Evolutionary conservation across 1,140 invertebrate species (phyloP).

Genomic region (Delia radicum): DNA sequence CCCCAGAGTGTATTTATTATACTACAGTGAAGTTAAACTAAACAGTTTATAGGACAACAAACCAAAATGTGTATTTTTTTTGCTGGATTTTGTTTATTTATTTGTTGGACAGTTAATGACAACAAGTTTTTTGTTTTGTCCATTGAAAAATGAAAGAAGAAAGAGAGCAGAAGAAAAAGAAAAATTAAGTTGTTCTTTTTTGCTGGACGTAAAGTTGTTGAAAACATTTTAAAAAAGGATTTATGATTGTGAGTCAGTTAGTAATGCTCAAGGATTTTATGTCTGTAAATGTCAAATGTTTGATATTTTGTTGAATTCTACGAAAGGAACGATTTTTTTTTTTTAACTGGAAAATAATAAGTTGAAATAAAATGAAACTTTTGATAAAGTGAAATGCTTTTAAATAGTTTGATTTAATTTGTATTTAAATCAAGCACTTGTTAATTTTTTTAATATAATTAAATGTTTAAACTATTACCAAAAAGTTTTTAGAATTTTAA

Average conservation of each 20-base stretch:
- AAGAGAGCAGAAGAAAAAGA: background rate
- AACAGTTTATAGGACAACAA: background rate
- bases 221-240: background rate
- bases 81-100: background rate
- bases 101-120: background rate
- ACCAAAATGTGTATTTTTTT: background rate
- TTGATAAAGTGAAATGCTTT: no score
- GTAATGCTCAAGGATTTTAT: background rate
- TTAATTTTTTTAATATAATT: no score
- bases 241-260: background rate
- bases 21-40: background rate
- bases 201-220: background rate
- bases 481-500: no score
- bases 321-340: no score
- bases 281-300: background rate
- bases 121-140: background rate
- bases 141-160: no score
- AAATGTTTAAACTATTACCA: no score
- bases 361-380: no score
- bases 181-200: background rate
- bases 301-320: no score
- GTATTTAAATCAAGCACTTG: no score
- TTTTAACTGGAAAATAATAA: no score
- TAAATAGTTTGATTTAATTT: no score
- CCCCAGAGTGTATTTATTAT: background rate